Evolutionary conservation across 1,140 invertebrate genomes (phyloP).

Genomic region (Drosophila simulans): DNA sequence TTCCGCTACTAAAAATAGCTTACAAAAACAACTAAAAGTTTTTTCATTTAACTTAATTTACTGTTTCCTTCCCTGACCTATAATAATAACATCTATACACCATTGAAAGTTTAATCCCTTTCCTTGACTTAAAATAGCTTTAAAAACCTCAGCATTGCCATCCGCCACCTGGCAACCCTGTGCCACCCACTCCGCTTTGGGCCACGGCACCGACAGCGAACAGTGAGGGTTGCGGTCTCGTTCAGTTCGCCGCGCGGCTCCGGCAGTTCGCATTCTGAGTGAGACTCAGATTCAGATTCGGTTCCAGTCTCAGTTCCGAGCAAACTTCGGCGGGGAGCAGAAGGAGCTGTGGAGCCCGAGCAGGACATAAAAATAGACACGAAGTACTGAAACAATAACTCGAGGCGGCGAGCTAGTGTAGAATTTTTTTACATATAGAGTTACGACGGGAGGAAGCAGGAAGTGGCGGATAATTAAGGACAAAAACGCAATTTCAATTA

Average conservation of each 20-base stretch:
- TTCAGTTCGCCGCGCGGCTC: conserved; percentile 67
- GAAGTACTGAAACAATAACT: conserved; percentile 38
- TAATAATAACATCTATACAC: too few relatives aligned
- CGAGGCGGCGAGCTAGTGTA: conserved; percentile 31
- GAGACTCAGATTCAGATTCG: conserved; percentile 7
- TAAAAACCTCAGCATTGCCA: not conserved
- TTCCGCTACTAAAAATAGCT: too few relatives aligned
- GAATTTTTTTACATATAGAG: conserved; percentile 38
- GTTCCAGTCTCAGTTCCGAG: conserved; percentile 13
- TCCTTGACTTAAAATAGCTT: too few relatives aligned
- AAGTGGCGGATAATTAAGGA: conserved; percentile 32
- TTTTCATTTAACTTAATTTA: too few relatives aligned
- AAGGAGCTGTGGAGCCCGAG: conserved; percentile 19
- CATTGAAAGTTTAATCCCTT: too few relatives aligned
- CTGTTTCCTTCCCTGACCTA: too few relatives aligned
- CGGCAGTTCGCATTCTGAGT: conserved; percentile 19
- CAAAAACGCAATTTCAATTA: conserved; percentile 44
- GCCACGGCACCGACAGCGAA: conserved; percentile 27
- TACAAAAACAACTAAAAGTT: too few relatives aligned
- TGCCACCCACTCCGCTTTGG: conserved; percentile 18
- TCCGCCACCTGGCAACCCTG: conserved; percentile 46
- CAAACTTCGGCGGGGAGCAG: conserved; percentile 32
- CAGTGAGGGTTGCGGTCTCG: conserved; percentile 77
- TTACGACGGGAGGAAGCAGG: conserved; percentile 6
- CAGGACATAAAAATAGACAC: conserved; percentile 41